Base-by-base conservation (phyloP, 2,888 invertebrate genomes). In the Meteorus cinctellus region DNA sequence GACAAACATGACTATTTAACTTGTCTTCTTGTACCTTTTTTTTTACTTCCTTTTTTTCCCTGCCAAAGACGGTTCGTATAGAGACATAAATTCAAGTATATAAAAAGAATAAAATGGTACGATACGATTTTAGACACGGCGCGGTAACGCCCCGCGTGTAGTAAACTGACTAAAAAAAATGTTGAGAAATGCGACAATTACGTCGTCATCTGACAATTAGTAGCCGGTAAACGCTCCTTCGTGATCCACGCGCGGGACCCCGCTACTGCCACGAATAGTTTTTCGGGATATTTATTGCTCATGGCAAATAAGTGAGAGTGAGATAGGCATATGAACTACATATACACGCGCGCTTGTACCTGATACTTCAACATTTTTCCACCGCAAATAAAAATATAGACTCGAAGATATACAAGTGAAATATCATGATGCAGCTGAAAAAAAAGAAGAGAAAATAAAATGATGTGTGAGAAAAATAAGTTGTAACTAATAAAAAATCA, bases 171-270 rank as follows among this genome's bases (percentile, higher is more conserved):
- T 78, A 80, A 82, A 82, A 78, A 78, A 86, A 84, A 84, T 80
- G 82, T 77, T 81, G 84, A 83, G 83, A 85, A 85, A 81, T 82
- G 81, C 83, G 87, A 84, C 86, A 86, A 88, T 87, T 86, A 87
- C 85, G 85, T 86, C 86, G 85, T 83, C 85, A 86, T 88, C 86
- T 87, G 87, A 88, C 88, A 88, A 88, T 88, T 86, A 88, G 87
- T 86, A 86, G 86, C 81, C 84, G 82, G 85, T 87, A 86, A 88
- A 88, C 83, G 86, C 79, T 83, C 78, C 81, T 78, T 76, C 78
- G 78, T 76, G 75, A 78, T 66, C 77, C 63, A 36, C 72, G 36
- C 55, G 73, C 77, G 82, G 76, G 72, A 77, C 76, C 77, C 72
- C 63, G 78, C 72, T 12, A 12, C 41, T n/a, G 72, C 82, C 80